Percentiles rank a stretch among this genome's conserved stretches.
Conservation (phyloP, 2,113 vertebrate species). For the Halichoeres trimaculatus region DNA sequence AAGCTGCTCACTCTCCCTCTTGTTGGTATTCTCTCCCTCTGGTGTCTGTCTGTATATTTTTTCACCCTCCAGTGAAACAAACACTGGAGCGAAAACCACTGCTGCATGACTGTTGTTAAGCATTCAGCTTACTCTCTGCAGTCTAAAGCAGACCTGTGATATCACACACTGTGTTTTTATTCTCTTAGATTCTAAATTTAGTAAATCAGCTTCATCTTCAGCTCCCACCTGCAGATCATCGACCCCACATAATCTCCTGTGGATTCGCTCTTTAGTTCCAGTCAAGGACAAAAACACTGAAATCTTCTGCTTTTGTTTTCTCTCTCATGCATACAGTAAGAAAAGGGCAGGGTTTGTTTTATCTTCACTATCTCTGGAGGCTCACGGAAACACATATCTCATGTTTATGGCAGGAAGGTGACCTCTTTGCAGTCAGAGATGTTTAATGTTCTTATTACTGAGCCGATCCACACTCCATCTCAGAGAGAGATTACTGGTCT, state of each 20-base stretch:
- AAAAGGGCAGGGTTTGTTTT: not conserved
- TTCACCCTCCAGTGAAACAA: slow-evolving; percentile 3
- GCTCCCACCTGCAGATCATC: slow-evolving; percentile 1
- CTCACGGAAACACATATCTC: slow-evolving; percentile 45
- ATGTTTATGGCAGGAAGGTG: slow-evolving; percentile 61
- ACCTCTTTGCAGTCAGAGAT: slow-evolving; percentile 34
- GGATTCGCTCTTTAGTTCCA: not conserved
- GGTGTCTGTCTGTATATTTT: not conserved
- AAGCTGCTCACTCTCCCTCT: not conserved
- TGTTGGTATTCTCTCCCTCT: not conserved
- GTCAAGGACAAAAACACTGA: slow-evolving; percentile 16
- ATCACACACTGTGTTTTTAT: not conserved
- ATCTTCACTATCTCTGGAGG: slow-evolving; percentile 24
- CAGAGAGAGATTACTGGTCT: slow-evolving; percentile 38
- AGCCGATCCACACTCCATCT: slow-evolving; percentile 33
- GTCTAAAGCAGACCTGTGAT: no score
- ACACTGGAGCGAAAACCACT: not conserved
- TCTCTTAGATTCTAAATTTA: slow-evolving; percentile 3
- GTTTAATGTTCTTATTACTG: slow-evolving; percentile 70
- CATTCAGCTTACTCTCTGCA: no score
- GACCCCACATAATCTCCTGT: not conserved
- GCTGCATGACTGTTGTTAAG: not conserved
- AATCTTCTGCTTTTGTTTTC: not conserved
- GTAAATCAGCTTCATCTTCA: slow-evolving; percentile 28
- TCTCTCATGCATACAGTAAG: not conserved